Conservation (phyloP, 2,113 vertebrate species). For the Pelodiscus sinensis region DNA sequence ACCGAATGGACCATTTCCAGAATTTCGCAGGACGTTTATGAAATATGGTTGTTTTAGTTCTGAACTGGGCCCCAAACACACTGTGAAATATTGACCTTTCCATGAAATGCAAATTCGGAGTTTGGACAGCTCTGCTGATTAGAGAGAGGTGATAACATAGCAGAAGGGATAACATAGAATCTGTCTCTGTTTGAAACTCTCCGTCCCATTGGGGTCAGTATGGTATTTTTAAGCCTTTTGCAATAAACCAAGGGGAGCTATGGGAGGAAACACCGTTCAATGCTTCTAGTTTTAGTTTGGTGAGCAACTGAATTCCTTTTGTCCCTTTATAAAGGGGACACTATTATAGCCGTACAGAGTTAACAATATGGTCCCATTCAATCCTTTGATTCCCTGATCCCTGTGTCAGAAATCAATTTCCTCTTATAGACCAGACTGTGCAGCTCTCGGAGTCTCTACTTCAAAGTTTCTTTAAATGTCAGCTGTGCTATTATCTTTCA, state of each 20-base stretch:
- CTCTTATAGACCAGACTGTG: neutral
- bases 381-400: neutral
- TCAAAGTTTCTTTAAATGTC: neutral
- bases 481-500: neutral
- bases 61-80: neutral
- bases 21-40: neutral
- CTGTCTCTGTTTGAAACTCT: neutral
- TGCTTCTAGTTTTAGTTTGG: neutral
- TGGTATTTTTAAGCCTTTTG: neutral
- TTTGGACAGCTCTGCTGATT: accelerated
- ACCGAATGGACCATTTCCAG: neutral
- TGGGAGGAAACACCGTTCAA: neutral
- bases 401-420: conserved; percentile 44
- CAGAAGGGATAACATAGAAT: neutral
- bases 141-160: neutral
- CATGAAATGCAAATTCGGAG: neutral
- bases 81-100: neutral
- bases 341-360: neutral
- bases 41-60: neutral
- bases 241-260: neutral
- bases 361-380: conserved; percentile 1
- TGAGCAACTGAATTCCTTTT: neutral
- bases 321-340: neutral
- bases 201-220: neutral
- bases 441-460: neutral